Conservation (phyloP, 2,797 vertebrate species). For the Ispidina lecontei region DNA sequence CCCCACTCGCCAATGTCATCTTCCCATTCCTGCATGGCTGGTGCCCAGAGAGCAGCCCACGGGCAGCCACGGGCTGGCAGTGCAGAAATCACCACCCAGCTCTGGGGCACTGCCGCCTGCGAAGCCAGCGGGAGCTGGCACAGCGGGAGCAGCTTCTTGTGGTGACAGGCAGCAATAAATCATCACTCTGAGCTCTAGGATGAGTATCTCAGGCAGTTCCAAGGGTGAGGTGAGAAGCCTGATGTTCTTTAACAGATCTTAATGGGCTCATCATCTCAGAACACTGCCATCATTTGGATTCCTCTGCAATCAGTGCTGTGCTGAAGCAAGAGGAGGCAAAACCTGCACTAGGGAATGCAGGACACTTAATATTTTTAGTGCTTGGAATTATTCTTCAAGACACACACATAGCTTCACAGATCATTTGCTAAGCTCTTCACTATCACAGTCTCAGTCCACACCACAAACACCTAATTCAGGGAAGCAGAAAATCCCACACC, state of each 20-base stretch:
- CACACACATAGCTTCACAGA: background rate
- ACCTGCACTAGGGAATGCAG: background rate
- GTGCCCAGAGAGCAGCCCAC: too few species aligned
- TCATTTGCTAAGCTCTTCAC: background rate
- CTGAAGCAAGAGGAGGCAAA: conserved; percentile 22
- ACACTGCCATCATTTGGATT: background rate
- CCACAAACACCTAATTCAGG: background rate
- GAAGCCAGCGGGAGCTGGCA: background rate
- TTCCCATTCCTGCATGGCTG: too few species aligned
- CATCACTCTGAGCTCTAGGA: background rate
- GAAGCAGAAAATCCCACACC: background rate
- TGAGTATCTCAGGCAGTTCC: background rate
- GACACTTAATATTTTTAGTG: background rate
- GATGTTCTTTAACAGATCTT: background rate
- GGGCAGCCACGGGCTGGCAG: too few species aligned
- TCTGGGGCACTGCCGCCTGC: too few species aligned
- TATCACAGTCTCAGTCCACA: background rate
- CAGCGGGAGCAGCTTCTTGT: background rate
- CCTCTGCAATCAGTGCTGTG: background rate
- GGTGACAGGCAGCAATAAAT: background rate
- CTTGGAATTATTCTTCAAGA: background rate
- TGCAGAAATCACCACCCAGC: too few species aligned
- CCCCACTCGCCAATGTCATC: too few species aligned
- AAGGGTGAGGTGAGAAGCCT: background rate
- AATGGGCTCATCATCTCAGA: conserved; percentile 2